Evolutionary conservation across 2,113 vertebrate species (phyloP), one percentile per base, ranked within the genome.

Genomic region (Rattus rattus): DNA sequence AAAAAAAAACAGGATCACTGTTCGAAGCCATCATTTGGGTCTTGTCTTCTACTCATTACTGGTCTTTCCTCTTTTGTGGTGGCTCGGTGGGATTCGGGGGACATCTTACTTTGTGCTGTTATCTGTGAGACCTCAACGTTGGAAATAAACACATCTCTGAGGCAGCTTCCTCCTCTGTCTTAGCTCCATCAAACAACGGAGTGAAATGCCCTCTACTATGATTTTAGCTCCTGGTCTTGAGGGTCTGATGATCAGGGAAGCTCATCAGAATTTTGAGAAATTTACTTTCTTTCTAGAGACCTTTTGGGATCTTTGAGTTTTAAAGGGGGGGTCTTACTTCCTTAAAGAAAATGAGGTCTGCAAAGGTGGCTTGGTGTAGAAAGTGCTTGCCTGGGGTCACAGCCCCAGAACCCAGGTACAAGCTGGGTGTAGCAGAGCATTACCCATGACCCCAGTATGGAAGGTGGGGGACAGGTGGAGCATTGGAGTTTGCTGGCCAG

Each of bases 151-250:
- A 0, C 9, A 16, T 72, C 93, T 86, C 54, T 17, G 33, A 67
- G 73, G 91, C 86, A 86, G 43, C 8, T 22, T 26, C 69, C 47
- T 92, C 79, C 33, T 95, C 73, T 91, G 70, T 95, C 73, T 92
- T 76, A 17, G n/a, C 94, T 56, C 47, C 76, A 67, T 63, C 63
- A 67, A 77, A 69, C 28, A 63, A 59, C 11, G 30, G 73, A n/a
- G 65, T 77, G 14, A 73, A 65, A 75, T n/a, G n/a, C 1, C 9
- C 63, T 67, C 7, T 56, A 14, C 65, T 77, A 19, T 72, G 85
- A 24, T 88, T 92, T 95, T 16, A 52, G 6, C 47, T 79, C 73
- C 87, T 69, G 24, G 28, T 94, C 67, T 86, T 91, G 17, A 65
- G 91, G 43, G 19, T 92, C 87, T 81, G 63, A 73, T 12, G 43